phyloP scores from a whole-genome alignment of 2,113 vertebrate genomes.

The Xiphophorus maculatus region DNA sequence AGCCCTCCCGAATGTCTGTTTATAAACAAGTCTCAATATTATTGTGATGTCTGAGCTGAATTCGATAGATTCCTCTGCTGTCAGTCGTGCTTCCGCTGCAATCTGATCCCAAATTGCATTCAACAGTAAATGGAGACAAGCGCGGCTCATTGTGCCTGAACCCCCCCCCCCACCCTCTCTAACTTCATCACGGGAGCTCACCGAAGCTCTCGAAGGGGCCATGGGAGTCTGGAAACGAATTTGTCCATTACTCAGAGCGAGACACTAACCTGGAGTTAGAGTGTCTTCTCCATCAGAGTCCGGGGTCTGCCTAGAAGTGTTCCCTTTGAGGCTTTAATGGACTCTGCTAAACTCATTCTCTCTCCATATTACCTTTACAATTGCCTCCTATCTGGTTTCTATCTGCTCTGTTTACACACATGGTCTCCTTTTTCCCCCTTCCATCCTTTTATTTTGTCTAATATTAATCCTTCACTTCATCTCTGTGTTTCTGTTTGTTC shows the following conservation, averaged over 20 bases:
- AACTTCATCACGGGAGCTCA: slow-evolving; percentile 77
- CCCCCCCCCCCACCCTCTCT: slow-evolving; percentile 54
- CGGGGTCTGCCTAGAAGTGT: slow-evolving; percentile 59
- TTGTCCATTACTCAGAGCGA: slow-evolving; percentile 71
- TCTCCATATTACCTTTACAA: slow-evolving; percentile 72
- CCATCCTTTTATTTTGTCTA: slow-evolving; percentile 1
- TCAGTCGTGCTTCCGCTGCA: slow-evolving; percentile 75
- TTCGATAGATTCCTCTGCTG: slow-evolving; percentile 76
- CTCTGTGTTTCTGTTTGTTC: slow-evolving; percentile 25
- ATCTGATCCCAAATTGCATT: slow-evolving; percentile 75
- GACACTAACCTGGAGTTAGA: slow-evolving; percentile 71
- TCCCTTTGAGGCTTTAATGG: slow-evolving; percentile 79
- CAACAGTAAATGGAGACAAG: slow-evolving; percentile 73
- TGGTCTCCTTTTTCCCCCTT: slow-evolving; percentile 16
- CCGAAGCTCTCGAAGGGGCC: slow-evolving; percentile 56
- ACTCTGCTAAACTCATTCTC: slow-evolving; percentile 79
- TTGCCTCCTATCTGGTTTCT: slow-evolving; percentile 75
- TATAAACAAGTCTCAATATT: slow-evolving; percentile 80
- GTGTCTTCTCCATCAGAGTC: slow-evolving; percentile 71
- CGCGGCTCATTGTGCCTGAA: slow-evolving; percentile 38
- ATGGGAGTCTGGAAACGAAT: slow-evolving; percentile 74
- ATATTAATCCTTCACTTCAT: slow-evolving; percentile 11
- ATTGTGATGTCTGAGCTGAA: slow-evolving; percentile 78
- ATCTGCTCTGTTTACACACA: slow-evolving; percentile 60
- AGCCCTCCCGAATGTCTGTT: slow-evolving; percentile 72